Evolutionary conservation across 2,113 vertebrate species (phyloP), one percentile per base, ranked within the genome.

Genomic region (Xenopus laevis): DNA sequence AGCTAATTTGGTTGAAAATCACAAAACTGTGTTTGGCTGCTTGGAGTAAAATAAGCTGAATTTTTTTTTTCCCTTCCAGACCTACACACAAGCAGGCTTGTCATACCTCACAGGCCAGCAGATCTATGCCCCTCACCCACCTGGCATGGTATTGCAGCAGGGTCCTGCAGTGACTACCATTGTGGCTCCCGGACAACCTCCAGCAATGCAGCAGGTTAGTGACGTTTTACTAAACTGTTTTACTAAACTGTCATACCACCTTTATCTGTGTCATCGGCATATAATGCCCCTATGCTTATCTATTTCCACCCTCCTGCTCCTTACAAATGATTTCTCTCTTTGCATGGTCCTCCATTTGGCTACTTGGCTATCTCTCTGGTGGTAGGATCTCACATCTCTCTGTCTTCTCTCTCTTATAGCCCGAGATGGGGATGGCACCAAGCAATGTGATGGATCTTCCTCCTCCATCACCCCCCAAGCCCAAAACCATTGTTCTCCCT

Each of bases 401-500:
- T 40, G 23, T 53, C 1, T 30, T 7, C 30, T 16, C 23, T 66
- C 55, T 1, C 40, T 27, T 27, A 50, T 81, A 89, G 81, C 87
- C 90, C 71, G 96, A 98, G 84, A 89, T 98, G 82, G 94, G 98
- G 81, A 93, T 98, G 80, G 90, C 84, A 79, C 30, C 89, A 78
- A 98, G 95, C 80, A 98, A 93, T 84, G 92, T 98, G 60, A 88
- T 98, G 82, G 97, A 99, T 77, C 84, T 99, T 58, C 97, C 97
- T 52, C 97, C 97, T 0, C 97, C 97, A 0, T 99, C 97, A 45
- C 97, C 97, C 68, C 97, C 97, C 1, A 99, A 99, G 81, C 95
- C 97, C 79, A 99, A 99, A 89, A 98, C 95, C 0, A 99, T 99
- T 0, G 89, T 98, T 78, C 93, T 99, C 73, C 97, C 97, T 74